Base-by-base conservation (phyloP, 2,888 invertebrate genomes). In the Pachydiplax longipennis region DNA sequence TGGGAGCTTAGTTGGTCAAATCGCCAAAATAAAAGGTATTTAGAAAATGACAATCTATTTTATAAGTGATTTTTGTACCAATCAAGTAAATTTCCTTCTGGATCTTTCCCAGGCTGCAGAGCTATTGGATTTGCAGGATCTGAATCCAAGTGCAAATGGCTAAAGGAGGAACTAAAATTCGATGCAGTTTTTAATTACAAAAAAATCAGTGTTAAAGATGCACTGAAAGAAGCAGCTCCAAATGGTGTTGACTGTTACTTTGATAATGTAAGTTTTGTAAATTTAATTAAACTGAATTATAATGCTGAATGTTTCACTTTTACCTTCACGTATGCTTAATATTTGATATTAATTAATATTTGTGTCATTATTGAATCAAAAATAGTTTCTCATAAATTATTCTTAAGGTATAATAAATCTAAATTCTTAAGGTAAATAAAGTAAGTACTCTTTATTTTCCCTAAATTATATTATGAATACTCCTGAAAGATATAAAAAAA, bases 121-220 rank as follows among this genome's bases (percentile, higher is more conserved):
- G 97, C 97, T 0, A 96, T 97, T 92, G 97, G 97, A 4, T 95
- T 96, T 92, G 96, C 96, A n/a, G 97, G 97, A 0, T 95, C 96
- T 4, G 95, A 97, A 92, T 96, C 95, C 35, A 97, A 97, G 94
- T 96, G 96, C 92, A 94, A 95, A 91, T 97, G 96, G 96, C 93
- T 97, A 31, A 94, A 94, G 25, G 94, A 96, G 22, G 95, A 96
- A 90, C 93, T 97, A 1, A 95, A 96, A 10, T 97, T 97, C 92
- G 96, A 97, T 93, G 93, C 94, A 91, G 96, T 95, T 18, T 96
- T 96, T 91, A 97, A 97, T 94, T 97, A 97, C 93, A 97, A 97
- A 93, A 96, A 95, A 2, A 94, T 94, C 12, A 93, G 96, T 92
- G 92, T 96, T 82, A 93, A 93, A 0, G 93, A 94, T 83, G 95